Evolutionary conservation across 1,140 invertebrate genomes (phyloP), one percentile per base, ranked within the genome.

Genomic region (Drosophila tani): DNA sequence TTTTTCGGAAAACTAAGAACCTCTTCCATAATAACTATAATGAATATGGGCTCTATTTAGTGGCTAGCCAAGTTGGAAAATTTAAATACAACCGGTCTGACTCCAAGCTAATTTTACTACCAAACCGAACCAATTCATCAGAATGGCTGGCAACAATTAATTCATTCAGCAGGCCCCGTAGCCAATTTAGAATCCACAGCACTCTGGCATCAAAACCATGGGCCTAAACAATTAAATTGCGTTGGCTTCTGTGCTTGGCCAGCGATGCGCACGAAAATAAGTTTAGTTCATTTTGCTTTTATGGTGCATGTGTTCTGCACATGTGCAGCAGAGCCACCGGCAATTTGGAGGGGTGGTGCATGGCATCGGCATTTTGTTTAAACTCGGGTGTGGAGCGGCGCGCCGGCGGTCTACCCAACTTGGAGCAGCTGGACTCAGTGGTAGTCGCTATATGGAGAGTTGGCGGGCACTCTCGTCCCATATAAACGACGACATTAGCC

Each of bases 401-500:
- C 38, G 38, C 5, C 38, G 38, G 14, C 38, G 38, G 38, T 40
- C 40, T 14, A 4, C n/a, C 27, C 24, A 12, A 51, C 45, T 63
- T 15, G 12, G 35, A 38, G n/a, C 35, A 66, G 60, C 27, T 53
- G 29, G 40, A 47, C 56, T 60, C 19, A 24, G 19, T 15, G 7
- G 17, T 7, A 53, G 27, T 35, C 50, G 50, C 50, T n/a, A 19
- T 4, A 12, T 24, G n/a, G n/a, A 32, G 50, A 51, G 49, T 51
- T 29, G 27, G 11, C 29, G 51, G 51, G 51, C 38, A 24, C 47
- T 58, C 50, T 47, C 38, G 35, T 15, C 46, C 75, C 82, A 85
- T 85, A 81, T 82, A 82, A 85, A 82, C 75, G 62, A 81, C 82
- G 75, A 85, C 79, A 86, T 86, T 86, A 86, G 70, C 82, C 82